phyloP scores from a whole-genome alignment of 2,113 vertebrate genomes.

The Gallinago jamesoni region DNA sequence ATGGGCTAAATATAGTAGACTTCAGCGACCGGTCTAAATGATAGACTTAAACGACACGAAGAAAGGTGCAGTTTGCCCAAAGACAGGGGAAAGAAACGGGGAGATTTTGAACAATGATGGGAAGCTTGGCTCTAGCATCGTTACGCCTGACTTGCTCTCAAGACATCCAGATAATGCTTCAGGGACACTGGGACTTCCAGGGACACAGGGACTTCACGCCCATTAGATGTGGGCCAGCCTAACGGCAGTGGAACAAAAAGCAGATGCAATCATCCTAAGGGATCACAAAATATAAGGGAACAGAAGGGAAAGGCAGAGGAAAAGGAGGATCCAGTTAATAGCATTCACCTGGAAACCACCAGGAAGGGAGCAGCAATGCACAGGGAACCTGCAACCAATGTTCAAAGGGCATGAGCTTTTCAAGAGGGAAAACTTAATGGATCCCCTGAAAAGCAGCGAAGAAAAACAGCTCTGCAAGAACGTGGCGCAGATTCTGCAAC shows the following conservation, averaged over 20 bases:
- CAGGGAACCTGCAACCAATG: rapidly evolving
- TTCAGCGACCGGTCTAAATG: background rate
- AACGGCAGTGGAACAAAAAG: background rate
- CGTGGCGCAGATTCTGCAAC: background rate
- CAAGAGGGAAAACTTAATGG: background rate
- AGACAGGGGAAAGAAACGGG: background rate
- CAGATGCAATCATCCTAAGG: background rate
- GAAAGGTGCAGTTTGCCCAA: background rate
- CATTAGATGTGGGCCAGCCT: background rate
- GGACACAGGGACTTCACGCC: background rate
- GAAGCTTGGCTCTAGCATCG: background rate
- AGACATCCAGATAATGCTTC: background rate
- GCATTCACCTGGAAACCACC: background rate
- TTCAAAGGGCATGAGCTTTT: background rate
- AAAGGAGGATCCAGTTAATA: background rate
- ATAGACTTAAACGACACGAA: background rate
- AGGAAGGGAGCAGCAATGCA: background rate
- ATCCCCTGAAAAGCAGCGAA: background rate
- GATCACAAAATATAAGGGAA: background rate
- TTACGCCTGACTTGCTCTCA: rapidly evolving
- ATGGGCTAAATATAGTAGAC: background rate
- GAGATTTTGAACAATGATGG: background rate
- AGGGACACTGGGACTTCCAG: background rate
- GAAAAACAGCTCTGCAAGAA: background rate
- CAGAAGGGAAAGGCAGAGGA: background rate